These are phyloP conservation scores for Anoplophora glabripennis DNA, from an alignment of 1,140 invertebrate species.

Conservation along the genomic window DNA sequence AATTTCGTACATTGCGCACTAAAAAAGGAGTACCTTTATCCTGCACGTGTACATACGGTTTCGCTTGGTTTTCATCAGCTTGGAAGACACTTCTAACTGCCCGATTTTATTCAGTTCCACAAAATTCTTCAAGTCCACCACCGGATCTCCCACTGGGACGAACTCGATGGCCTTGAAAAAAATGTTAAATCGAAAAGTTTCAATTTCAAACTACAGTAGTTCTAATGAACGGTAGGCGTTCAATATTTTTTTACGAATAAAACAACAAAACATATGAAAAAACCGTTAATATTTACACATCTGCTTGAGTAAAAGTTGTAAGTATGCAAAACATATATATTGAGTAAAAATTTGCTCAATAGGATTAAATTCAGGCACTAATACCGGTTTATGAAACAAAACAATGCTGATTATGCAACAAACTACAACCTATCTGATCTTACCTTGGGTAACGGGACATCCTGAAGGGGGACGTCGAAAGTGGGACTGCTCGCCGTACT, in stretches of 20 bases:
- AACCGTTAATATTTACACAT: too few species aligned
- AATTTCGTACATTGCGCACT: neutral
- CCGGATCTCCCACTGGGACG: conserved; percentile 18
- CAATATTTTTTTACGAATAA: too few species aligned
- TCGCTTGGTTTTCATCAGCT: conserved; percentile 19
- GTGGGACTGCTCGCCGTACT: too few species aligned
- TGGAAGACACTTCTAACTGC: conserved; percentile 28
- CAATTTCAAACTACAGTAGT: neutral
- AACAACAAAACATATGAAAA: too few species aligned
- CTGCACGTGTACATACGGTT: conserved; percentile 48
- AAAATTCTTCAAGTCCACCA: conserved; percentile 33
- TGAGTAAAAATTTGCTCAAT: too few species aligned
- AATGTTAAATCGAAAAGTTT: neutral
- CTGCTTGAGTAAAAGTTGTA: too few species aligned
- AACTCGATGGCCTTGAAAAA: conserved; percentile 23
- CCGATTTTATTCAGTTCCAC: conserved; percentile 31
- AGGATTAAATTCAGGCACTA: too few species aligned
- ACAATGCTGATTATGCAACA: too few species aligned
- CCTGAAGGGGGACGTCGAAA: too few species aligned
- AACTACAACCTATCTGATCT: neutral
- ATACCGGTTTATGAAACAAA: too few species aligned
- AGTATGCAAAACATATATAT: too few species aligned
- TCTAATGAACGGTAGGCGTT: too few species aligned
- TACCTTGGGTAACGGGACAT: neutral
- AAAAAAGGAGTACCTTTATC: conserved; percentile 40